A percentile compares a stretch with the other conserved stretches of the same genome.
Conservation (phyloP, 2,113 vertebrate species). For the Menura novaehollandiae region DNA sequence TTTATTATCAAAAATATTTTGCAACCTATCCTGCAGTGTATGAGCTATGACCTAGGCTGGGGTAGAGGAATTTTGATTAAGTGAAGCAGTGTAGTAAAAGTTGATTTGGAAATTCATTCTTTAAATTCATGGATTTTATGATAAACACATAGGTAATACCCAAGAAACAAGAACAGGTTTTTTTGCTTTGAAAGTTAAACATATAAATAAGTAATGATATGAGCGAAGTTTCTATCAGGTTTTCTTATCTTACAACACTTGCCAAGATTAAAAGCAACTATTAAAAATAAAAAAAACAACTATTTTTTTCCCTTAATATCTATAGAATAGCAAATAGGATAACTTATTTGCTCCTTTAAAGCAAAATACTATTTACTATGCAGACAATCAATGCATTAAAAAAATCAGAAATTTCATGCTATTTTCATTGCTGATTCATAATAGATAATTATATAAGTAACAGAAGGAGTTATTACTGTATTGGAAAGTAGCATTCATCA, state of each 20-base stretch:
- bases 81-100: not conserved
- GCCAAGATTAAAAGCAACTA: not conserved
- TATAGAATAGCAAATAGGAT: not conserved
- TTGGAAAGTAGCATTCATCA: not conserved
- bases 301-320: not conserved
- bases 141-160: not conserved
- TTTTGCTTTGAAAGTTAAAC: not conserved
- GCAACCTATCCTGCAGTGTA: not conserved
- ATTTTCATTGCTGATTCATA: not conserved
- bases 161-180: not conserved
- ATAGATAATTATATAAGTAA: not conserved
- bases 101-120: not conserved
- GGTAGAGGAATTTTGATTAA: not conserved
- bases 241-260: not conserved
- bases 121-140: not conserved
- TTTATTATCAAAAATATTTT: not conserved
- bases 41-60: not conserved
- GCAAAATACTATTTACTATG: not conserved
- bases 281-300: not conserved
- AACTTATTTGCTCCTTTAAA: not conserved
- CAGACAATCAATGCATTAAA: not conserved
- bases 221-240: not conserved
- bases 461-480: not conserved
- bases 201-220: not conserved
- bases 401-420: not conserved